A percentile compares a stretch with the other conserved stretches of the same genome.
These are phyloP conservation scores for Drosophila parabipectinata DNA, from an alignment of 1,140 invertebrate genomes.

Conservation along the genomic window DNA sequence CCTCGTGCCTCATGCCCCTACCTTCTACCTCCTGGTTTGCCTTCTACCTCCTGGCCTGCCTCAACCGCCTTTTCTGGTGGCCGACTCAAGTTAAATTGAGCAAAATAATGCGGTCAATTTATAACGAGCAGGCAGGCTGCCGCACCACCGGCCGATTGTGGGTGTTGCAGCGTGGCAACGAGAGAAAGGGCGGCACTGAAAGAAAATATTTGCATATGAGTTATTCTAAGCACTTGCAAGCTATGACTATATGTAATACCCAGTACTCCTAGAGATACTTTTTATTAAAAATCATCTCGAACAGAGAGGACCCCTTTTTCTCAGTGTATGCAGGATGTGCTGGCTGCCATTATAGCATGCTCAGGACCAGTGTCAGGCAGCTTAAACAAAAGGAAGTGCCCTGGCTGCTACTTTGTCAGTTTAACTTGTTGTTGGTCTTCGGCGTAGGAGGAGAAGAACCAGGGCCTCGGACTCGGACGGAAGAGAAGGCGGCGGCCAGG, in stretches of 20 bases:
- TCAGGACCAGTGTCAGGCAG: slow-evolving; percentile 66
- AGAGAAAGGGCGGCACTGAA: slow-evolving; percentile 8
- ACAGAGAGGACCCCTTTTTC: neutral
- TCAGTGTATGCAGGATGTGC: slow-evolving; percentile 24
- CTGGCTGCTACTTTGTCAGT: slow-evolving; percentile 79
- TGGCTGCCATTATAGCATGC: slow-evolving; percentile 56
- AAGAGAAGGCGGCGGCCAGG: slow-evolving; percentile 2
- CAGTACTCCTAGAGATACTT: neutral
- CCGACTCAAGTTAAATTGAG: slow-evolving; percentile 72
- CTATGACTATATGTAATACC: neutral
- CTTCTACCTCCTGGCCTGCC: neutral
- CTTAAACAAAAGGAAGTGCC: slow-evolving; percentile 80
- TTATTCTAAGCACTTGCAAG: neutral
- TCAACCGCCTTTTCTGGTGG: neutral
- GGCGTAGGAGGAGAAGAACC: neutral
- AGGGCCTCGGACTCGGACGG: neutral
- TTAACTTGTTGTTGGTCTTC: slow-evolving; percentile 54
- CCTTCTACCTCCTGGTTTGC: neutral
- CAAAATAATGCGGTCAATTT: slow-evolving; percentile 83
- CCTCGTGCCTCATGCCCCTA: slow-evolving; percentile 25
- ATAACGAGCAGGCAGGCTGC: slow-evolving; percentile 56
- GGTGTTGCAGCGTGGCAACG: slow-evolving; percentile 16
- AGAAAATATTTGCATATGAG: neutral
- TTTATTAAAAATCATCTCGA: too few relatives aligned
- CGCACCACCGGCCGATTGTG: slow-evolving; percentile 47